Base-by-base conservation (phyloP, 1,140 invertebrate genomes). In the Calliphora vicina region DNA sequence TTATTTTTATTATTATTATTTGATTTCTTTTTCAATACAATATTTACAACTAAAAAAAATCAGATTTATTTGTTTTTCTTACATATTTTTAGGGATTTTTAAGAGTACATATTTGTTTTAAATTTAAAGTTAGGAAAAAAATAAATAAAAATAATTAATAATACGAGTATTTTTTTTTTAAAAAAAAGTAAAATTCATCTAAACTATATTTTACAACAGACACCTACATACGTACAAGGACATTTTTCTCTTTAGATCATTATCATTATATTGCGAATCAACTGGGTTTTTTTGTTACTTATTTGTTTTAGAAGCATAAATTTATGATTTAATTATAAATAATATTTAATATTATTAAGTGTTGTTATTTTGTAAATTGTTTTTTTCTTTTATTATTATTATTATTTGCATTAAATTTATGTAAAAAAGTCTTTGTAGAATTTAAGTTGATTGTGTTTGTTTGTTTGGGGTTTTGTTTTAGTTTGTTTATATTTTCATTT, bases 171-270 rank as follows among this genome's bases (percentile, higher is more conserved):
- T 2, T 35, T 35, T 35, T 35, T 35, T 35, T 35, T 35, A 67
- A 67, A 23, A n/a, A 23, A 23, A 23, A 23, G 20, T 67, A 23
- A 20, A 67, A 67, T 67, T 67, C 61, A 23, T 67, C 61, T 61
- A 61, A 61, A 61, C 57, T 67, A 67, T 67, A 67, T 67, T 13
- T 67, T 67, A 67, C 61, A 67, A 67, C 61, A 67, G 61, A 67
- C 61, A 67, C n/a, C 10, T 61, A 61, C n/a, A 67, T 67, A 67
- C n/a, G 61, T 23, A 67, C n/a, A 67, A 67, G 61, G 61, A 67
- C 61, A 20, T 23, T 67, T 67, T 20, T 67, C 8, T 20, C 50
- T 57, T 35, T 35, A 4, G 2, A 35, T 35, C 29, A 35, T 35
- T 35, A 35, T 35, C 8, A 35, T 35, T 35, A 35, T 35, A 35